Evolutionary conservation across 2,797 vertebrate genomes (phyloP), one percentile per base, ranked within the genome.

Genomic region (Chelon labrosus): DNA sequence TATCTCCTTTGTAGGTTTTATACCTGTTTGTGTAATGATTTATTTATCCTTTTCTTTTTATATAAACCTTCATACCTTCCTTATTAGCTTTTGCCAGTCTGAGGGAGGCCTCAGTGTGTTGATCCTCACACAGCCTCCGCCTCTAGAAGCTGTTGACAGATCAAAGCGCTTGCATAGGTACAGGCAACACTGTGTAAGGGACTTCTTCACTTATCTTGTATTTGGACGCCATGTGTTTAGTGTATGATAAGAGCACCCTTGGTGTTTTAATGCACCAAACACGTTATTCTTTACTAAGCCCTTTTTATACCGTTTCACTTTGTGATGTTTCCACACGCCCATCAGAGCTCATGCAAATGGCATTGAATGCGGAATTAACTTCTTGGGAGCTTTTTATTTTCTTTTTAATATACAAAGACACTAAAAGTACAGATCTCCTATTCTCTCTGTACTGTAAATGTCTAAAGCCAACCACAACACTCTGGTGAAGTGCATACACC

Each of bases 11-110:
- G 51, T 73, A 70, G 67, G 56, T 77, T 86, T 88, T 84, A 68
- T 81, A 80, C 59, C 52, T 70, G 25, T 46, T 62, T 85, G 31
- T 83, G 65, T 88, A 76, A 79, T 83, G 50, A 50, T 85, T 90
- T 78, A 89, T 92, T 89, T 90, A 90, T 91, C 90, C 80, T 74
- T 66, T 73, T 17, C 11, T 81, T 87, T 80, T 86, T 77, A 72
- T 80, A 65, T 68, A 51, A 65, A 55, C 31, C 10, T 53, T 54
- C 41, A 44, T 66, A 66, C 59, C 56, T 72, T 56, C 62, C 17
- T 42, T 59, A 55, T 71, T 13, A 17, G 39, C 19, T 31, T 53
- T 47, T 55, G 31, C 52, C 46, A 67, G 39, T 69, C 67, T 81
- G 58, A 71, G 65, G 47, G 54, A 35, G 37, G 53, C 38, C 13